Conservation (phyloP, 2,113 vertebrate genomes). For the Eonycteris spelaea region DNA sequence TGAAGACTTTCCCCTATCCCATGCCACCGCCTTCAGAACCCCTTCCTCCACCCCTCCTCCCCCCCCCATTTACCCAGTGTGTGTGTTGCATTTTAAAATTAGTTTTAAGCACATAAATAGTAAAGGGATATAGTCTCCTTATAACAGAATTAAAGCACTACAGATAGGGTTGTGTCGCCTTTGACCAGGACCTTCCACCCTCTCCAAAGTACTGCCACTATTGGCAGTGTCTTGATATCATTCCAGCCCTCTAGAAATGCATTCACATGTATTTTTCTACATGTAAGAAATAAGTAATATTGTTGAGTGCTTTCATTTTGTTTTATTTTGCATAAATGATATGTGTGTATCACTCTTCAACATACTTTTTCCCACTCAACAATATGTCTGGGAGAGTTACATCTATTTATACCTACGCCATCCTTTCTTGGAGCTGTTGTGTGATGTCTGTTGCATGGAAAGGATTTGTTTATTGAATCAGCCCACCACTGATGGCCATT, state of each 20-base stretch:
- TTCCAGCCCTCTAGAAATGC: background rate
- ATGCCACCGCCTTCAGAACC: background rate
- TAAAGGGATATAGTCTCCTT: background rate
- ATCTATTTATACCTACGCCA: background rate
- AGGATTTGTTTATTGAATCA: background rate
- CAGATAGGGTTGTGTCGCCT: background rate
- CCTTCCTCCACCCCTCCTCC: background rate
- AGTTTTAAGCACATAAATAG: background rate
- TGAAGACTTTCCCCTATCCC: background rate
- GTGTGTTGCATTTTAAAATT: background rate
- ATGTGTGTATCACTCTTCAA: background rate
- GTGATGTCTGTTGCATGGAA: rapidly evolving
- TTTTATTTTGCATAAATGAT: background rate
- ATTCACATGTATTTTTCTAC: background rate
- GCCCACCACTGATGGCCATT: background rate
- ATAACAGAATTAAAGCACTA: background rate
- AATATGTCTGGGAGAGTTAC: background rate
- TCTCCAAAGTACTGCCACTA: background rate
- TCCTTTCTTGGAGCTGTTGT: background rate
- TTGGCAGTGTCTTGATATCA: too few species aligned
- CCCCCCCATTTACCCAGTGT: background rate
- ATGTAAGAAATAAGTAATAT: background rate
- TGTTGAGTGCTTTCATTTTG: background rate
- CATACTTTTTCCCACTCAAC: background rate
- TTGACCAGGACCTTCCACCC: background rate